Percentiles rank a stretch among this genome's conserved stretches.
Evolutionary conservation across 1,140 invertebrate genomes (phyloP).

Genomic region (Trachymyrmex septentrionalis): DNA sequence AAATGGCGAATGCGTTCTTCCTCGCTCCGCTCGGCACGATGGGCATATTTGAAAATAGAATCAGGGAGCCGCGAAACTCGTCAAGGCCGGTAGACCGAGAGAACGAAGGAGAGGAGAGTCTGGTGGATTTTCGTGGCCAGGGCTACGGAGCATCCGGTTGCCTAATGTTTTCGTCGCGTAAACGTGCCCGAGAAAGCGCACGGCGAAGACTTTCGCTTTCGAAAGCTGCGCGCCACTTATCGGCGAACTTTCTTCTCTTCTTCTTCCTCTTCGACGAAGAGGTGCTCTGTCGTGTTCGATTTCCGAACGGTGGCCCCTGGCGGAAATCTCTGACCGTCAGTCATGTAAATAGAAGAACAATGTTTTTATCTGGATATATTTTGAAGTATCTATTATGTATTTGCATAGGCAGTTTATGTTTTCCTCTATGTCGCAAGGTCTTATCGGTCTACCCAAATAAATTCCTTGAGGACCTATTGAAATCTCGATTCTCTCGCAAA

Average conservation of each 20-base stretch:
- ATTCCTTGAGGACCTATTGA: neutral
- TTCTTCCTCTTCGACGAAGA: constrained; percentile 3
- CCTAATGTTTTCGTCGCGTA: constrained; percentile 73
- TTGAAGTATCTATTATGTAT: neutral
- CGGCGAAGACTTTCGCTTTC: constrained; percentile 80
- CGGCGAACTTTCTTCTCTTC: constrained; percentile 71
- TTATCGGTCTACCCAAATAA: neutral
- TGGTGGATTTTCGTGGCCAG: constrained; percentile 77
- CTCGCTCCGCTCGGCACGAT: constrained; percentile 29
- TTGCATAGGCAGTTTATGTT: neutral
- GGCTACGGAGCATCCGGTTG: constrained; percentile 70
- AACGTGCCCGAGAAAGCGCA: constrained; percentile 45
- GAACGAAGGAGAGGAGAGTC: constrained; percentile 31
- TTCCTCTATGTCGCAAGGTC: neutral
- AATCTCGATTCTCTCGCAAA: neutral
- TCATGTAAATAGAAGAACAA: neutral
- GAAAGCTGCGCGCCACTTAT: constrained; percentile 76
- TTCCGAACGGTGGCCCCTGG: constrained; percentile 10
- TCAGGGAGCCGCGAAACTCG: constrained; percentile 65
- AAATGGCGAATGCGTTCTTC: constrained; percentile 38
- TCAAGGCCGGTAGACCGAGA: constrained; percentile 72
- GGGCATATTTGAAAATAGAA: constrained; percentile 77
- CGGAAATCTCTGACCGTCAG: neutral
- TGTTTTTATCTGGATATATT: neutral
- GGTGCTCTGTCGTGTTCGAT: constrained; percentile 28